Conservation (phyloP, 2,888 invertebrate species). For the Aphodius granarius region DNA sequence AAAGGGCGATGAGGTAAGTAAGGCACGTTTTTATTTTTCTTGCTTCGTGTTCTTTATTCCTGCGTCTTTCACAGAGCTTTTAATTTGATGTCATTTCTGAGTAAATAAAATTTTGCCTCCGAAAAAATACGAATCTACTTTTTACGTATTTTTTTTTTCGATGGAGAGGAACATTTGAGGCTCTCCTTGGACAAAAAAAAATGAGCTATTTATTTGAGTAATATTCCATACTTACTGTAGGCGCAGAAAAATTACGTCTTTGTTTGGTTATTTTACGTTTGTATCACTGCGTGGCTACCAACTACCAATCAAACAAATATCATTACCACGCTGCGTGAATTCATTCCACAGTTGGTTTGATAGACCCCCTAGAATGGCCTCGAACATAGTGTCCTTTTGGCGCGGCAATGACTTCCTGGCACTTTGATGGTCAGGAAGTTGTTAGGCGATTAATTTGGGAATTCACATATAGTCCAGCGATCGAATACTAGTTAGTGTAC, state of each 20-base stretch:
- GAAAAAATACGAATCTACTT: not conserved
- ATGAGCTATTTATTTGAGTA: not conserved
- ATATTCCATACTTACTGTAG: not conserved
- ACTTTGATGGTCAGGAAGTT: not conserved
- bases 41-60: not conserved
- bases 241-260: not conserved
- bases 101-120: not conserved
- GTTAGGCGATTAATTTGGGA: constrained; percentile 4
- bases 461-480: not conserved
- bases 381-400: not conserved
- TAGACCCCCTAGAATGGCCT: too few relatives aligned
- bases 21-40: not conserved
- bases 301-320: too few relatives aligned
- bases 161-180: not conserved
- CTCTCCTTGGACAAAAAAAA: not conserved
- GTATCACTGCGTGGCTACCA: too few relatives aligned
- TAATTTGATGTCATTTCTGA: not conserved
- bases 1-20: not conserved
- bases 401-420: not conserved
- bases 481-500: not conserved
- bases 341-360: too few relatives aligned
- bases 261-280: too few relatives aligned
- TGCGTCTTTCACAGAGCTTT: not conserved
- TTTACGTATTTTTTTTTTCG: not conserved
- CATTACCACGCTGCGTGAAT: not conserved